Conservation (phyloP, 2,888 invertebrate species). For the Aquatica leii region DNA sequence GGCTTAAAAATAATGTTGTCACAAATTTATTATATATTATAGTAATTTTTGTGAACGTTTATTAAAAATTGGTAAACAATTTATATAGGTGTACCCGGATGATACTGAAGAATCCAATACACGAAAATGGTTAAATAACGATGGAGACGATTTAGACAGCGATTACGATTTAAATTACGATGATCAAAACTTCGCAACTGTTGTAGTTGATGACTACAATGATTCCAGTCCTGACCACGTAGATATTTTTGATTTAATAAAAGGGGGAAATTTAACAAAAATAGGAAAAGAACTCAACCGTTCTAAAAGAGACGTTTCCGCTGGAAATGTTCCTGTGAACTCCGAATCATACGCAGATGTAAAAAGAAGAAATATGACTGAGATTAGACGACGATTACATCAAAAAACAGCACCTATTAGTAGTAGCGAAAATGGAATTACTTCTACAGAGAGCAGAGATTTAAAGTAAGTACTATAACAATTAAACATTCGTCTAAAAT, state of each 20-base stretch:
- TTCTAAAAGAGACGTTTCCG: not conserved
- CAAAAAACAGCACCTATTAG: not conserved
- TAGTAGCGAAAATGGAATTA: not conserved
- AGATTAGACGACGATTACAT: not conserved
- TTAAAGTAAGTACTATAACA: not conserved
- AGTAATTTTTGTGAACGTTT: not conserved
- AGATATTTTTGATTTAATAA: slow-evolving; percentile 45
- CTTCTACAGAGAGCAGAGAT: not conserved
- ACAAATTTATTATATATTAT: too few species aligned
- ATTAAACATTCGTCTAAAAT: too few species aligned
- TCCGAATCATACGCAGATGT: not conserved
- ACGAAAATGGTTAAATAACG: slow-evolving; percentile 9
- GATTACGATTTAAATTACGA: slow-evolving; percentile 25
- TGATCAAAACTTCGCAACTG: not conserved
- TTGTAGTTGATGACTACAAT: slow-evolving; percentile 19
- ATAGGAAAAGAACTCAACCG: slow-evolving; percentile 20
- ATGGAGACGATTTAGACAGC: slow-evolving; percentile 5
- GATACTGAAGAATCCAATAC: not conserved
- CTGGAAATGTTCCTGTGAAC: slow-evolving; percentile 5
- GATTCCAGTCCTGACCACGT: slow-evolving; percentile 36
- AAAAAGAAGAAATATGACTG: slow-evolving; percentile 14
- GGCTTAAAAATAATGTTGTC: too few species aligned
- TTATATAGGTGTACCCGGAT: slow-evolving; percentile 19
- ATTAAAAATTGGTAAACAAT: not conserved
- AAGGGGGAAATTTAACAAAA: slow-evolving; percentile 33